Base-by-base conservation (phyloP, 2,888 invertebrate species). In the Drosophila phalerata region DNA sequence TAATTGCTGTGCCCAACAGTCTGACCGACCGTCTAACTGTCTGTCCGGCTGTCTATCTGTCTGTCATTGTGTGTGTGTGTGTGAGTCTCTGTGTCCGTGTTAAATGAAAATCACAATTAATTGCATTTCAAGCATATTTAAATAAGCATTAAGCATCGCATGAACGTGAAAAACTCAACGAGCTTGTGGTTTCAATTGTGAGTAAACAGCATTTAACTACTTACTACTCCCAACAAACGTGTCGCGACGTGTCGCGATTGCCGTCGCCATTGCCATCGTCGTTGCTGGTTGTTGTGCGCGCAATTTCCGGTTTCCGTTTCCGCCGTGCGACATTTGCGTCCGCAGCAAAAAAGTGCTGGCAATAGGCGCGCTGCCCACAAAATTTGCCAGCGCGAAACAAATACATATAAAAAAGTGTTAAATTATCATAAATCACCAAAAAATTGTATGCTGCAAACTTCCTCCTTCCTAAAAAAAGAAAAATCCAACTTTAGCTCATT, bases 281-380 rank as follows among this genome's bases (percentile, higher is more conserved):
- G 13, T 40, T 47, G 58, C 37, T 61, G 77, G 69, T 77, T 77
- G 86, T 88, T 77, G 85, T 85, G 85, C 74, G 85, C 85, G 85
- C 85, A 90, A 90, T 90, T 90, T 88, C 88, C 88, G 90, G 77
- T 77, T 89, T 90, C 88, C 88, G 80, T 60, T 72, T 74, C 70
- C 81, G 70, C 58, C 53, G 61, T 58, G 60, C 62, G 69, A 65
- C 69, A 51, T 65, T 69, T 53, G 69, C 65, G 79, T 74, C 65
- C 76, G 64, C 58, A 15, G 60, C 30, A 45, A 57, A 74, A 74
- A 73, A 60, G 53, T 52, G 43, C 62, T 51, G 28, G 15, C 56
- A 40, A 56, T 43, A 45, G 37, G 13, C 42, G 25, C 32, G 32
- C 51, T 45, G 52, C 13, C 57, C 65, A 42, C 32, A 25, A 53